A percentile compares a stretch with the other conserved stretches of the same genome.
These are phyloP conservation scores for Drosophila limbata DNA, from an alignment of 2,888 invertebrate genomes.

Conservation along the genomic window DNA sequence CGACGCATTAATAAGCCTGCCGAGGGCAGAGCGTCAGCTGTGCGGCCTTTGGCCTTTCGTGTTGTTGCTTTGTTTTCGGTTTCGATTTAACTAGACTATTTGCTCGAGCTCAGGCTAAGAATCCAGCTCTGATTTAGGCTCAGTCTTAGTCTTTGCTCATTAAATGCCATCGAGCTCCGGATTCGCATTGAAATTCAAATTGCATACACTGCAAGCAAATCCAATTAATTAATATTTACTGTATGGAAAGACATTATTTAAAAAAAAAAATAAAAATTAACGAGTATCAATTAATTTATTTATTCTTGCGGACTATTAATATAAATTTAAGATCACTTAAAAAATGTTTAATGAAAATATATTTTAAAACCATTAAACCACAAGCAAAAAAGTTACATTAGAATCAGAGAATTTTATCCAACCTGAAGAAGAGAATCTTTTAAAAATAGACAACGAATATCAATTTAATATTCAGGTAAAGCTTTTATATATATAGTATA, in stretches of 20 bases:
- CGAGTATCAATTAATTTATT: not conserved
- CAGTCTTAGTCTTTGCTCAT: constrained; percentile 51
- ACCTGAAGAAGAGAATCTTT: too few relatives aligned
- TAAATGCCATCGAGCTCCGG: constrained; percentile 35
- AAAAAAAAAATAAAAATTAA: not conserved
- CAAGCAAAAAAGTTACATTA: too few relatives aligned
- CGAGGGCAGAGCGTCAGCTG: constrained; percentile 21
- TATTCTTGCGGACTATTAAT: not conserved
- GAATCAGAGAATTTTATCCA: too few relatives aligned
- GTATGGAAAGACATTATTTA: too few relatives aligned
- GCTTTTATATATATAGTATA: too few relatives aligned
- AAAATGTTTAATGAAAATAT: not conserved
- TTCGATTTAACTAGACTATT: constrained; percentile 50
- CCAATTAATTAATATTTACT: not conserved
- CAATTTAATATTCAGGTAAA: too few relatives aligned
- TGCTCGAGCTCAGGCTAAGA: constrained; percentile 14
- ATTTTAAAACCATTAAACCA: too few relatives aligned
- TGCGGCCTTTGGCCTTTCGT: constrained; percentile 19
- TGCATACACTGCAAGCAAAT: constrained; percentile 23
- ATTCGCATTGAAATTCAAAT: constrained; percentile 50
- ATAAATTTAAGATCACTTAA: not conserved
- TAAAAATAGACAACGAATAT: too few relatives aligned
- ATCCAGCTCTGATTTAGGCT: not conserved
- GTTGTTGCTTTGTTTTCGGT: constrained; percentile 48
- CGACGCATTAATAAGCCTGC: constrained; percentile 58